Percentiles rank a stretch among this genome's conserved stretches.
Conservation (phyloP, 2,888 invertebrate genomes). For the Chymomyza fuscimana region DNA sequence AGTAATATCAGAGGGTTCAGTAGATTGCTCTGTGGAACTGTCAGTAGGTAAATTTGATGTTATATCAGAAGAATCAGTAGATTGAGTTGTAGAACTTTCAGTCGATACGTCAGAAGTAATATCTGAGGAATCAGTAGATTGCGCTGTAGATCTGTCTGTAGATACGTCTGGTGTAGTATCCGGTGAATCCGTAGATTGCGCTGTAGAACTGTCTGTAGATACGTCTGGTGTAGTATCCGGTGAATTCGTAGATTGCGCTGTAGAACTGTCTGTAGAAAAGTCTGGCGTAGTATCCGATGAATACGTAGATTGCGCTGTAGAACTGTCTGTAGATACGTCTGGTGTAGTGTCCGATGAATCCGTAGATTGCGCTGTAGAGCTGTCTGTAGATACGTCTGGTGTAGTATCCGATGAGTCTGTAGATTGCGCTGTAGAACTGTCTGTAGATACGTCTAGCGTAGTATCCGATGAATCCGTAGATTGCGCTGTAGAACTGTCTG, state of each 20-base stretch:
- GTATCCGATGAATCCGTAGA: conserved; percentile 10
- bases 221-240: neutral
- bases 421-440: neutral
- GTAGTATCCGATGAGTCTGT: neutral
- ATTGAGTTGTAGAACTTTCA: too few species aligned
- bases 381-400: neutral
- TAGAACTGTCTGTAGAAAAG: neutral
- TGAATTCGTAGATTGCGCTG: neutral
- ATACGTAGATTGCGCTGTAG: neutral
- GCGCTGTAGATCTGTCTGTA: conserved; percentile 9
- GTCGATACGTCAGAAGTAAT: neutral
- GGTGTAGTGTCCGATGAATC: neutral
- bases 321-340: neutral
- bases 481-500: neutral
- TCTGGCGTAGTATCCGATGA: neutral
- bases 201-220: neutral
- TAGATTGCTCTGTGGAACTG: neutral
- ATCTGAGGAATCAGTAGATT: conserved; percentile 6
- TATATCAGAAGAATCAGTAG: neutral
- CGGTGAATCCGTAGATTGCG: neutral
- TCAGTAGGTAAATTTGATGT: conserved; percentile 2
- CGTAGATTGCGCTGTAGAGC: neutral
- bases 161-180: conserved; percentile 1
- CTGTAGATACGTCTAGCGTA: too few species aligned
- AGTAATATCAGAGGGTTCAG: too few species aligned